Conservation (phyloP, 2,888 invertebrate genomes). For the Melanophora roralis region DNA sequence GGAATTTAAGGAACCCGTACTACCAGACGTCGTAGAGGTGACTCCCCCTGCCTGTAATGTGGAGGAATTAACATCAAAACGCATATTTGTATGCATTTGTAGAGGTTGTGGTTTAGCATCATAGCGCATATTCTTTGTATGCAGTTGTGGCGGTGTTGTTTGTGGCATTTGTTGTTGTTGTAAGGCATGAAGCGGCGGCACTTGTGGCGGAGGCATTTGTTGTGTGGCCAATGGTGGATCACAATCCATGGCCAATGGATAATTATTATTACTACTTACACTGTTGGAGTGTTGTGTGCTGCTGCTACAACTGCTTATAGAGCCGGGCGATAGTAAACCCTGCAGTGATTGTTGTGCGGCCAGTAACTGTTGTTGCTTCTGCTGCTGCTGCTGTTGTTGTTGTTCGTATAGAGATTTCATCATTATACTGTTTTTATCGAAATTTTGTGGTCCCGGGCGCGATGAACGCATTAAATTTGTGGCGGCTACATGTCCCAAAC, state of each 20-base stretch:
- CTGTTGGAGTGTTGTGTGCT: slow-evolving; percentile 47
- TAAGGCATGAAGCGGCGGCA: slow-evolving; percentile 58
- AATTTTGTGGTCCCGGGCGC: slow-evolving; percentile 59
- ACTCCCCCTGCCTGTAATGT: slow-evolving; percentile 40
- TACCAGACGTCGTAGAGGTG: slow-evolving; percentile 48
- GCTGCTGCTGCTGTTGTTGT: slow-evolving; percentile 64
- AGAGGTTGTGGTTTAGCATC: slow-evolving; percentile 74
- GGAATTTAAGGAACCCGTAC: slow-evolving; percentile 57
- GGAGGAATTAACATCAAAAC: slow-evolving; percentile 24
- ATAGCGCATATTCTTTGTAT: background rate
- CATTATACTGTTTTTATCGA: slow-evolving; percentile 59
- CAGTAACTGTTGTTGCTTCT: slow-evolving; percentile 66
- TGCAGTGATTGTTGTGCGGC: slow-evolving; percentile 70
- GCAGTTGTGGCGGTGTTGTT: slow-evolving; percentile 56
- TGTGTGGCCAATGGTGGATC: slow-evolving; percentile 79
- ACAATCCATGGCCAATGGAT: slow-evolving; percentile 86
- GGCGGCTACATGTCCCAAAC: slow-evolving; percentile 58
- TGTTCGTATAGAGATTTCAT: slow-evolving; percentile 64
- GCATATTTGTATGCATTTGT: slow-evolving; percentile 43
- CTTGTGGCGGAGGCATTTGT: slow-evolving; percentile 65
- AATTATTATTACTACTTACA: slow-evolving; percentile 71
- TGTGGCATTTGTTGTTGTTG: slow-evolving; percentile 66
- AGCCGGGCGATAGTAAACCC: slow-evolving; percentile 67
- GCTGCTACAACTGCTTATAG: slow-evolving; percentile 51
- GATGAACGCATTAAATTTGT: slow-evolving; percentile 59